Percentiles rank a stretch among this genome's conserved stretches.
These are phyloP conservation scores for Cromileptes altivelis DNA, from an alignment of 2,113 vertebrate species.

Conservation along the genomic window DNA sequence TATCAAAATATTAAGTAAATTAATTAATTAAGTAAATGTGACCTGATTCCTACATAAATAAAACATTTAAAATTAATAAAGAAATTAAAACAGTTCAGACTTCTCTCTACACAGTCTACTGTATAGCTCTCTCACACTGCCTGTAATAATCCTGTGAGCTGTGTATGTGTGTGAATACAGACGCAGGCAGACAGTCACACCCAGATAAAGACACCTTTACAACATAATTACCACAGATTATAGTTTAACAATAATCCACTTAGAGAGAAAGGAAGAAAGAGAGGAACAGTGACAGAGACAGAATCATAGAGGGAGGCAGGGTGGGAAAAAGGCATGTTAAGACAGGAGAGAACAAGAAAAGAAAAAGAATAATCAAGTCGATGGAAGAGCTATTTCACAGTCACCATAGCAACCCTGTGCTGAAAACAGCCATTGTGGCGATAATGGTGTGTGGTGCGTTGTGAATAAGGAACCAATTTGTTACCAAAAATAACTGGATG, in stretches of 20 bases:
- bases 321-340: constrained; percentile 16
- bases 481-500: constrained; percentile 36
- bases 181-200: constrained; percentile 35
- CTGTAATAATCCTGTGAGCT: constrained; percentile 46
- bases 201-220: constrained; percentile 50
- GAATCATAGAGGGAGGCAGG: constrained; percentile 27
- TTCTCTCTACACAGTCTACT: neutral
- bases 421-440: constrained; percentile 58
- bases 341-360: constrained; percentile 36
- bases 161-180: constrained; percentile 72
- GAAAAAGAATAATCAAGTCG: constrained; percentile 54
- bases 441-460: constrained; percentile 52
- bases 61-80: neutral
- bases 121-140: constrained; percentile 16
- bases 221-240: constrained; percentile 64
- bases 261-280: constrained; percentile 39
- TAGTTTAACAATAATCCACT: constrained; percentile 62
- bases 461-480: constrained; percentile 57
- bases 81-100: neutral
- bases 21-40: neutral
- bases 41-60: neutral
- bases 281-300: constrained; percentile 18
- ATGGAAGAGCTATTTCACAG: constrained; percentile 59
- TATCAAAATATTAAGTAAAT: neutral
- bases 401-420: constrained; percentile 77